These are phyloP conservation scores for Andrena dorsata DNA, from an alignment of 2,888 invertebrate species.

Conservation along the genomic window DNA sequence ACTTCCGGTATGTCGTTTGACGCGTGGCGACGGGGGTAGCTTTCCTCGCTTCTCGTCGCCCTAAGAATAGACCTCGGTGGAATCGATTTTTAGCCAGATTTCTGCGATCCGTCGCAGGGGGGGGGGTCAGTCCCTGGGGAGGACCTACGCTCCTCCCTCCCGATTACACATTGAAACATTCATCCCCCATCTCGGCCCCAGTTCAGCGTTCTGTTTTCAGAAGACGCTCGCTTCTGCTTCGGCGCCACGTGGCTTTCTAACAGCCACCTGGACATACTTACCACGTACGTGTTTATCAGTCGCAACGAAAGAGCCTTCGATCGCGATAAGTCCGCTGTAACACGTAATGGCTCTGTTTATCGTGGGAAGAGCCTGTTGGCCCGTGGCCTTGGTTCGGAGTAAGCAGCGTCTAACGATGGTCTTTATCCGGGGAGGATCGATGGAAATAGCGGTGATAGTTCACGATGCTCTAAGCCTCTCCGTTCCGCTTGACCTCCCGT, in stretches of 20 bases:
- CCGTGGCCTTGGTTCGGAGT: background rate
- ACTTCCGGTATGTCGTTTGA: conserved; percentile 49
- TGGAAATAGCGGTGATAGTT: no score
- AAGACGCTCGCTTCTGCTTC: background rate
- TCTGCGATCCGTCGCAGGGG: background rate
- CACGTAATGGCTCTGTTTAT: conserved; percentile 11
- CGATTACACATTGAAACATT: background rate
- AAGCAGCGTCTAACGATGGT: no score
- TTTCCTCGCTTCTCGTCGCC: background rate
- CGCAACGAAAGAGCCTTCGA: background rate
- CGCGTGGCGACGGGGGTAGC: conserved; percentile 11
- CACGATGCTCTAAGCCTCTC: no score
- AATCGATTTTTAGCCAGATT: conserved; percentile 14
- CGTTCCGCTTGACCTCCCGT: no score
- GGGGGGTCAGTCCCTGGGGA: background rate
- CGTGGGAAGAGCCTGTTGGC: background rate
- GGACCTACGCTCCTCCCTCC: background rate
- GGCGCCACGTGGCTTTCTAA: background rate
- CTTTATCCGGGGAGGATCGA: no score
- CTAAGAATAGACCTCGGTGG: background rate
- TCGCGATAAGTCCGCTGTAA: background rate
- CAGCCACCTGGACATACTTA: no score
- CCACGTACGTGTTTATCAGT: background rate
- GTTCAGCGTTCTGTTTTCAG: no score
- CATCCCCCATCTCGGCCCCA: no score